Base-by-base conservation (phyloP, 2,888 invertebrate genomes). In the Lissocephala sabroskyi region DNA sequence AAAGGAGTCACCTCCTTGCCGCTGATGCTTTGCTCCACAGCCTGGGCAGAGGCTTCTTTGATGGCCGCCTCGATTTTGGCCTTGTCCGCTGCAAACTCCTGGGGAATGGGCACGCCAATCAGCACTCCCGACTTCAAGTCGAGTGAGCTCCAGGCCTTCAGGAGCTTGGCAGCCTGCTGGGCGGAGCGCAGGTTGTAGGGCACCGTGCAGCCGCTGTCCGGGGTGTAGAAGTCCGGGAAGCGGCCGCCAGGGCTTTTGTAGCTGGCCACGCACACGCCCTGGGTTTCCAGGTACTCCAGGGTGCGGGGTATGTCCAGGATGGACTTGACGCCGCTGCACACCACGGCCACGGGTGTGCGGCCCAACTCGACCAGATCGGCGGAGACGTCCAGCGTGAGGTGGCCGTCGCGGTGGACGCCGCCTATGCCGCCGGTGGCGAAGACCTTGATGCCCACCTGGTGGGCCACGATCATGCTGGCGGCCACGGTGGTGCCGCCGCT, bases 401-500 rank as follows among this genome's bases (percentile, higher is more conserved):
- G 92, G 0, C 92, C 97, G 39, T 91, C 91, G 4, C 96, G 89
- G 84, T 99, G 99, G 10, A 99, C 98, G 19, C 99, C 99, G 23
- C 89, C 89, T 61, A 89, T 87, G 2, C 92, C 93, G 56, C 98
- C 98, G 18, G 99, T 99, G 1, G 96, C 98, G 86, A 99, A 97
- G 42, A 99, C 87, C 9, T 90, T 88, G 73, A 99, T 96, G 4
- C 92, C 94, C 6, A 91, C 92, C 59, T 89, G 86, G 53, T 93
- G 88, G 0, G 98, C 94, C 5, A 93, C 89, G 26, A 96, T 86
- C 86, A 98, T 91, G 0, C 98, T 99, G 0, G 94, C 97, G 0
- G 97, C 93, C 1, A 99, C 98, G 0, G 99, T 99, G 0, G 98
- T 98, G 1, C 98, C 98, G 0, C 98, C 97, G 77, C 90, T 90